Conservation (phyloP, 1,140 invertebrate genomes). For the Drosophila lini region DNA sequence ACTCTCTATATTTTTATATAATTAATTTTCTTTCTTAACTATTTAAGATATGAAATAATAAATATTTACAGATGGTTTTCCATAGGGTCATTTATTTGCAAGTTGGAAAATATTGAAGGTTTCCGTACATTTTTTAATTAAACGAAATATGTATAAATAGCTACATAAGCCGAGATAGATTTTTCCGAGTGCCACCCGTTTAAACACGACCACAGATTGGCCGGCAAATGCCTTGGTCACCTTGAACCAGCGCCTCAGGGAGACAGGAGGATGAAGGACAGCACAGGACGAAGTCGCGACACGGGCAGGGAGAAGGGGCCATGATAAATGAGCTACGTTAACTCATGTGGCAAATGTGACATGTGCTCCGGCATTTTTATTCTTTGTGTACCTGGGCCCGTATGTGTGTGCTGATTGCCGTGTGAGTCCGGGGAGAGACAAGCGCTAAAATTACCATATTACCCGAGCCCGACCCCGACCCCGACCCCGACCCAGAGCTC, state of each 20-base stretch:
- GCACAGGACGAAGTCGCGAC: constrained; percentile 5
- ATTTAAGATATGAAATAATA: too few species aligned
- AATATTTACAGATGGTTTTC: too few species aligned
- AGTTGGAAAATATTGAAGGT: too few species aligned
- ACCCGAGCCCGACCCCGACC: constrained; percentile 17
- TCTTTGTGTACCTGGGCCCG: constrained; percentile 50
- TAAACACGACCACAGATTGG: constrained; percentile 36
- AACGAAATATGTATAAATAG: too few species aligned
- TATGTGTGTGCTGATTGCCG: constrained; percentile 38
- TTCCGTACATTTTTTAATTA: too few species aligned
- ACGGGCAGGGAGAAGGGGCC: constrained; percentile 19
- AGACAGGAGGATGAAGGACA: constrained; percentile 27
- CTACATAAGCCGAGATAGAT: too few species aligned
- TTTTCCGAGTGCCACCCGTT: constrained; percentile 12
- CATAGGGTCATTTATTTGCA: not conserved
- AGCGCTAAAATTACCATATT: constrained; percentile 76
- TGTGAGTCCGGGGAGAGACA: constrained; percentile 54
- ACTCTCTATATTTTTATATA: too few species aligned
- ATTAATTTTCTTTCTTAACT: too few species aligned
- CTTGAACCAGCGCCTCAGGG: constrained; percentile 61
- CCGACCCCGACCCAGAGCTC: not conserved
- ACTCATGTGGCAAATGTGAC: constrained; percentile 78
- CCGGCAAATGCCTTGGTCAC: constrained; percentile 53
- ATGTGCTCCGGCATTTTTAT: constrained; percentile 72
- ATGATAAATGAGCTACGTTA: constrained; percentile 74